Evolutionary conservation across 2,113 vertebrate genomes (phyloP), one percentile per base, ranked within the genome.

Genomic region (Aspiorhynchus laticeps): DNA sequence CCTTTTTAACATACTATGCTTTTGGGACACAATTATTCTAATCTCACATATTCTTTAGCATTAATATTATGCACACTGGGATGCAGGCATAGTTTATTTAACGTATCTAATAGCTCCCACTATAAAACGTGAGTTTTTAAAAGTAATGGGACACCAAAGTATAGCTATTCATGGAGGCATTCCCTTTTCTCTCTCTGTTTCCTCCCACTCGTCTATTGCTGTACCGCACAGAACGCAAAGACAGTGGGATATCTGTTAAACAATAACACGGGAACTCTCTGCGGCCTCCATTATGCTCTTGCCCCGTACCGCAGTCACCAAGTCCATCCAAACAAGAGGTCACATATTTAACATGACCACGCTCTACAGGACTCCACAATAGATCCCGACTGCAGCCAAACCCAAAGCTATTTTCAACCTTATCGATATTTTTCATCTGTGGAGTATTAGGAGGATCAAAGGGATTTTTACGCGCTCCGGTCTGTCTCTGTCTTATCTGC

Each of bases 161-260:
- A 12, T 36, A 21, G 28, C 51, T 56, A 36, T 36, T 84, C 61
- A 67, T 15, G 5, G 14, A 51, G 4, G n/a, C 69, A 8, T 46
- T 78, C 7, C 4, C 17, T 46, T 24, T 84, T 71, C 63, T 78
- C 71, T 61, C 83, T 91, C 91, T 91, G 85, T 90, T 90, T 59
- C 63, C 46, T 51, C 69, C n/a, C 53, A 5, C 38, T 59, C 89
- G 33, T 69, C 87, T 61, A 84, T 86, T 51, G 48, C 88, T 90
- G 41, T 82, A 59, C 84, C 56, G 6, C 65, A 28, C 8, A 56
- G 43, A 78, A 9, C 15, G 5, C 59, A 53, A 41, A 81, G 8
- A 53, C 85, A 63, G 41, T 9, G 56, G 26, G 26, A 69, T 67
- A 21, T 48, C 69, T 61, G 48, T 56, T 76, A 36, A 65, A 87